Evolutionary conservation across 2,113 vertebrate species (phyloP).

Genomic region (Hymenochirus boettgeri): DNA sequence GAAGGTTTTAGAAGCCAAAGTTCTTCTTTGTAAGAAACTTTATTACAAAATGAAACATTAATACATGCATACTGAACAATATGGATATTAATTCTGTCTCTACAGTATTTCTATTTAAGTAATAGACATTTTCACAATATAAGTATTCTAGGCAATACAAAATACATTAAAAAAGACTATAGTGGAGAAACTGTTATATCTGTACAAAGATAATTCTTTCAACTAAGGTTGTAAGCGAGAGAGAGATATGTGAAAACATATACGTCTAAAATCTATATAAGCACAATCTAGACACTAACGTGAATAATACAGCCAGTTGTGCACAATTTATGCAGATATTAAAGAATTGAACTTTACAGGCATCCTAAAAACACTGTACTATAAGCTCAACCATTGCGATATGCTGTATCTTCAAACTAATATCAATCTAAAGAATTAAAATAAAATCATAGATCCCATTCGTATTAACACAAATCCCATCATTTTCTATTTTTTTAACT

Average conservation of each 20-base stretch:
- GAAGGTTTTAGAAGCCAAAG: too few species aligned
- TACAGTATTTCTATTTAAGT: conserved; percentile 55
- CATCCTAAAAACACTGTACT: conserved; percentile 4
- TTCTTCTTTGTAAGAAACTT: conserved; percentile 51
- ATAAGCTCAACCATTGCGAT: neutral
- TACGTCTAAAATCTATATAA: conserved; percentile 4
- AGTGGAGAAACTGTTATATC: conserved; percentile 55
- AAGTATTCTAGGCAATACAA: conserved; percentile 69
- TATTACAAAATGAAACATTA: conserved; percentile 73
- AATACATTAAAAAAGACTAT: conserved; percentile 68
- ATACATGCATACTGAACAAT: conserved; percentile 70
- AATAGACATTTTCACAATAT: conserved; percentile 72
- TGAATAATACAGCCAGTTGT: neutral
- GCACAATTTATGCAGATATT: neutral
- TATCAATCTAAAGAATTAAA: too few species aligned
- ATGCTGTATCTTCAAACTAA: neutral
- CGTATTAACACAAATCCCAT: too few species aligned
- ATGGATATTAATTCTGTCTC: conserved; percentile 57
- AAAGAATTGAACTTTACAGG: neutral
- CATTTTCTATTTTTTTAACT: too few species aligned
- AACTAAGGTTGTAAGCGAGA: conserved; percentile 57
- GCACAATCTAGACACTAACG: neutral
- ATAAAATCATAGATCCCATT: too few species aligned
- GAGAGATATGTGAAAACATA: conserved; percentile 44
- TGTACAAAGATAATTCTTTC: conserved; percentile 65